Evolutionary conservation across 37 sponge, comb jelly and placozoan genomes (phyloP), one percentile per base, ranked within the genome.

Genomic region (Eunapius fragilis): DNA sequence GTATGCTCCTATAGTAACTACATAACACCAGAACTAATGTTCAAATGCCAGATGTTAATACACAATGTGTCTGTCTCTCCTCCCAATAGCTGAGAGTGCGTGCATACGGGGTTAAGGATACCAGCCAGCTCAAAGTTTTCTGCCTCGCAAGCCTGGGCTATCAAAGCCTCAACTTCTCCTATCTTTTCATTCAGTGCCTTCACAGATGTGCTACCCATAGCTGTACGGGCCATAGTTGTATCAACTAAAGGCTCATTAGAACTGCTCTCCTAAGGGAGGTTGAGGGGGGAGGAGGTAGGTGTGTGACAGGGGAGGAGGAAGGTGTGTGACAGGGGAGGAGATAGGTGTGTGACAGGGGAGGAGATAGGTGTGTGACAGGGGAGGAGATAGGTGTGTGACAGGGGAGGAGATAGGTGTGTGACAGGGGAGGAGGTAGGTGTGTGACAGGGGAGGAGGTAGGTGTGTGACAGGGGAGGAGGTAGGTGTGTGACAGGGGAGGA

Each of bases 91-190:
- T 58, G 58, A 19, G 58, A 17, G 58, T 58, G 14, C 58, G 47
- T 45, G 4, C 9, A 45, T 45, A 17, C 0, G 58, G 58, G 58
- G 58, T 33, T 24, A 37, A 31, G 47, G 31, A 70, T 74, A 90
- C 90, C 90, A 71, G 90, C 90, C 68, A 68, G 38, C 25, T 90
- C 85, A 77, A 74, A 90, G 75, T 90, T 38, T 31, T 90, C 90
- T 25, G n/a, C 71, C 24, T 80, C 30, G 27, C 79, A 74, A 35
- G 90, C 85, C 31, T 80, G 49, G 38, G 82, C 81, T 19, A 90
- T 85, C 74, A 79, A 25, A 26, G 69, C 45, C 70, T 90, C 90
- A 0, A 90, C 22, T 3, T 37, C 77, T 24, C 26, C 45, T n/a
- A 84, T 79, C 68, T 79, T 78, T 22, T 73, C 47, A 0, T 31